phyloP scores from a whole-genome alignment of 1,140 invertebrate genomes.

The Apis cerana region DNA sequence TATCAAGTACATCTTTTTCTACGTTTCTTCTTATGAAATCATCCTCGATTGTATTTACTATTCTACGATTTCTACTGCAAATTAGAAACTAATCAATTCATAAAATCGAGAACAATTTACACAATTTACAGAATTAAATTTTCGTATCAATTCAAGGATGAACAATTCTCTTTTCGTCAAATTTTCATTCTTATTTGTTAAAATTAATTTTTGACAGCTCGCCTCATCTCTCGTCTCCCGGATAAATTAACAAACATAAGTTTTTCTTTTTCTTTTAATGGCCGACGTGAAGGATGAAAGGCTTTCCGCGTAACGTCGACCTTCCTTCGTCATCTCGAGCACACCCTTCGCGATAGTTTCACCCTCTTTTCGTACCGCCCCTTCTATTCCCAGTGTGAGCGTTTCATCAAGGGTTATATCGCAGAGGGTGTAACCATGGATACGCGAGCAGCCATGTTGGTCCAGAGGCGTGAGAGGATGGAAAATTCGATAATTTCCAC shows the following conservation, averaged over 20 bases:
- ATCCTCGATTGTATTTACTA: no score
- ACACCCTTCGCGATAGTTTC: slow-evolving; percentile 50
- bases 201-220: neutral
- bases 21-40: no score
- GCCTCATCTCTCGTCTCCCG: neutral
- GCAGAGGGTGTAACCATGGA: slow-evolving; percentile 64
- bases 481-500: slow-evolving; percentile 64
- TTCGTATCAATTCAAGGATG: no score
- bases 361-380: slow-evolving; percentile 45
- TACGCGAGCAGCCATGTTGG: slow-evolving; percentile 58
- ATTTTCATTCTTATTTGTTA: neutral
- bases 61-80: no score
- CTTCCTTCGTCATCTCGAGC: slow-evolving; percentile 26
- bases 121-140: no score
- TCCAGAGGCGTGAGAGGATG: slow-evolving; percentile 57
- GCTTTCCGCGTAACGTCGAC: slow-evolving; percentile 32
- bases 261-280: slow-evolving; percentile 24
- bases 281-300: slow-evolving; percentile 19
- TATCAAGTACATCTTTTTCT: no score
- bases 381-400: slow-evolving; percentile 28
- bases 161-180: no score
- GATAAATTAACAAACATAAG: slow-evolving; percentile 8
- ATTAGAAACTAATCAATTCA: no score
- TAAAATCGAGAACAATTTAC: no score
- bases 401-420: slow-evolving; percentile 26